Conservation (phyloP, 1,140 invertebrate species). For the Rhagoletis pomonella region DNA sequence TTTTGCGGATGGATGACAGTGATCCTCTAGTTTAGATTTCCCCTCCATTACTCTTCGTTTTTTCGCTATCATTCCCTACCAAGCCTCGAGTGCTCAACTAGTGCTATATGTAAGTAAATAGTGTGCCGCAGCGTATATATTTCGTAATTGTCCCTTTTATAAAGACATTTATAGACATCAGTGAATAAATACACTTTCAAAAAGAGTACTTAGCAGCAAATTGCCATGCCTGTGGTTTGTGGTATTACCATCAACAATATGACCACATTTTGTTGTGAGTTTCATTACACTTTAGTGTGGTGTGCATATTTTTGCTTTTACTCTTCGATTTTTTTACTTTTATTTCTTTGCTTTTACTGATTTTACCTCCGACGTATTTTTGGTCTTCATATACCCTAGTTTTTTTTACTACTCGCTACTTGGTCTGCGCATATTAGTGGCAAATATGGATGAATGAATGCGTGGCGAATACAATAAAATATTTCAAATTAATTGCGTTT, state of each 20-base stretch:
- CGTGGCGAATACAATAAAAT: background rate
- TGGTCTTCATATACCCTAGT: background rate
- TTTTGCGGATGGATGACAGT: no score
- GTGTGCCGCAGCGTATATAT: no score
- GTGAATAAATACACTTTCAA: background rate
- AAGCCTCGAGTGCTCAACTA: no score
- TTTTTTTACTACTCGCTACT: background rate
- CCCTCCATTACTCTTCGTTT: no score
- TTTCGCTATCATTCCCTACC: no score
- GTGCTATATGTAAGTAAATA: no score
- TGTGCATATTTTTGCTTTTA: no score
- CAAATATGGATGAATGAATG: background rate
- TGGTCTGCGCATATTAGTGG: background rate
- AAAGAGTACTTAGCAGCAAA: background rate
- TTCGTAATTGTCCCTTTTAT: no score
- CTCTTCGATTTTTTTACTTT: background rate
- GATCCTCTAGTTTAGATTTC: no score
- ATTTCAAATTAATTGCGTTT: constrained; percentile 16
- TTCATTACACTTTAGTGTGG: background rate
- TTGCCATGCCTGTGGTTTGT: constrained; percentile 36
- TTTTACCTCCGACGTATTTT: no score
- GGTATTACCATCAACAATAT: background rate
- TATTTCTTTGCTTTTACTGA: background rate
- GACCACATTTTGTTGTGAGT: background rate
- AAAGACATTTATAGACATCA: no score